Percentiles rank a stretch among this genome's conserved stretches.
phyloP scores from a whole-genome alignment of 2,797 vertebrate genomes.

The Channallabes apus region DNA sequence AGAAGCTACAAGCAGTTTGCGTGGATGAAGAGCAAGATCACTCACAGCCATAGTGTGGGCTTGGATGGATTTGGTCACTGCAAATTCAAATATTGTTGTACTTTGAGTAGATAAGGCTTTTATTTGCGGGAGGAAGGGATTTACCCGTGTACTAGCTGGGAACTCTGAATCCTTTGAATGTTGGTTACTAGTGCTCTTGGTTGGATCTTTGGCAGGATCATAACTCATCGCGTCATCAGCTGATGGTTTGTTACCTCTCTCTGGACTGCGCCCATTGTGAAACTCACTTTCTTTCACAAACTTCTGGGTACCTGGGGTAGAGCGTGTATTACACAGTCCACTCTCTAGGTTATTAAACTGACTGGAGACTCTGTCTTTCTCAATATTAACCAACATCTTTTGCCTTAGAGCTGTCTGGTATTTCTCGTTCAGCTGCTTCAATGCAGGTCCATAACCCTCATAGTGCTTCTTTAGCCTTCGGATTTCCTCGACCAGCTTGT shows the following conservation, averaged over 20 bases:
- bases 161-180: conserved; percentile 65
- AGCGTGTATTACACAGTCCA: conserved; percentile 52
- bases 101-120: conserved; percentile 44
- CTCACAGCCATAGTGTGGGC: conserved; percentile 58
- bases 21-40: conserved; percentile 72
- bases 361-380: conserved; percentile 75
- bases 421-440: conserved; percentile 81
- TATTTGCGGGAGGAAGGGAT: conserved; percentile 53
- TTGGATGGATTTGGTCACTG: conserved; percentile 55
- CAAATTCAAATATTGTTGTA: conserved; percentile 47
- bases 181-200: conserved; percentile 55
- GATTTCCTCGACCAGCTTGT: conserved; percentile 78
- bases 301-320: not conserved
- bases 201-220: not conserved
- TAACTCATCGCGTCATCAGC: conserved; percentile 15
- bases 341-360: conserved; percentile 67
- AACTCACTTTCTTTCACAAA: not conserved
- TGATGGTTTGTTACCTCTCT: conserved; percentile 6
- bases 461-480: conserved; percentile 83
- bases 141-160: conserved; percentile 52
- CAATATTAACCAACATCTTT: conserved; percentile 77
- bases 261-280: conserved; percentile 29
- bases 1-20: conserved; percentile 65
- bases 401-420: conserved; percentile 77
- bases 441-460: conserved; percentile 73